A percentile compares a stretch with the other conserved stretches of the same genome.
Evolutionary conservation across 2,797 vertebrate genomes (phyloP).

Genomic region (Pseudomugil gertrudae): DNA sequence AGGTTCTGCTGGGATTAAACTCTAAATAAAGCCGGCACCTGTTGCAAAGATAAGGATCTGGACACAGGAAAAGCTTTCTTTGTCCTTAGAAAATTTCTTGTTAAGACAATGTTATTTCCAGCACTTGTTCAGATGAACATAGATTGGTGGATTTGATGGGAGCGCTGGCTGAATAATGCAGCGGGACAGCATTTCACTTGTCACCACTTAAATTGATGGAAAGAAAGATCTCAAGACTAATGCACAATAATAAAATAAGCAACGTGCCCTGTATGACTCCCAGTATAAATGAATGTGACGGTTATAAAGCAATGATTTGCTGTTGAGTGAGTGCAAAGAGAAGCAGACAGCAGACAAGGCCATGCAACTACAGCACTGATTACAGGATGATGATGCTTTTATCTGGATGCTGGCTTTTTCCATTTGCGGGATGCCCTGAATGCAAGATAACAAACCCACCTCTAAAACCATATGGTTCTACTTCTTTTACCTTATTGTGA

Average conservation of each 20-base stretch:
- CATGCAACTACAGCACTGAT: background rate
- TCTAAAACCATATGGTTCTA: background rate
- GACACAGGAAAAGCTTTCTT: background rate
- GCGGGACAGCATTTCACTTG: no score
- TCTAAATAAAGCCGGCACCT: background rate
- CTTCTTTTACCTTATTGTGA: background rate
- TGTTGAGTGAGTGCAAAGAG: conserved; percentile 4
- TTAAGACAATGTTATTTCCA: background rate
- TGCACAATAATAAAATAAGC: background rate
- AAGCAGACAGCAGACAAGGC: conserved; percentile 4
- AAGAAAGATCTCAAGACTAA: conserved; percentile 5
- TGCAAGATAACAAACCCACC: background rate
- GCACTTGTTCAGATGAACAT: conserved; percentile 1
- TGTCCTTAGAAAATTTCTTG: background rate
- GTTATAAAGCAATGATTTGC: conserved; percentile 3
- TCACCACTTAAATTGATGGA: background rate
- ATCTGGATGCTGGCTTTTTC: background rate
- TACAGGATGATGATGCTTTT: background rate
- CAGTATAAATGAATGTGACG: conserved; percentile 14
- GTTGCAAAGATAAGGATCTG: background rate
- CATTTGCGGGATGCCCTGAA: background rate
- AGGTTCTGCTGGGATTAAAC: no score
- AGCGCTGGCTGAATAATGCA: background rate
- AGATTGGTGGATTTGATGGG: background rate
- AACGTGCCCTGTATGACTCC: background rate